Conservation (phyloP, 2,888 invertebrate species). For the Alcis repandata region DNA sequence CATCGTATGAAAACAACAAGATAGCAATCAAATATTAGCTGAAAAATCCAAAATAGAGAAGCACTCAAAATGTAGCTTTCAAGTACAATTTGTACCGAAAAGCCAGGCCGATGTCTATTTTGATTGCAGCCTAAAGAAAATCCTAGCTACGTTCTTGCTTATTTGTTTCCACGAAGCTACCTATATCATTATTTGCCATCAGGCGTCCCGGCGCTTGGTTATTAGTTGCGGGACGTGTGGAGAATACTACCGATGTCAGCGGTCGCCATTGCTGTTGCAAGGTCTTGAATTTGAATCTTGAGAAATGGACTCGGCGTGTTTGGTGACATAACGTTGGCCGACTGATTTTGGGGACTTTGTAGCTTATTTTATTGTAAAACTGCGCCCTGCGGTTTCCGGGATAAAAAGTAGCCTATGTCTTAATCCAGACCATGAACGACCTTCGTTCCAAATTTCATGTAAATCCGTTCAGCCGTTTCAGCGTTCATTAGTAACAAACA, state of each 20-base stretch:
- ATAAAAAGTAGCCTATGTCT: too few relatives aligned
- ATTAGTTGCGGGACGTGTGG: slow-evolving; percentile 53
- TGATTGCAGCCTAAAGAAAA: slow-evolving; percentile 1
- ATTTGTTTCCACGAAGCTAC: slow-evolving; percentile 37
- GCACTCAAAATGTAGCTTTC: neutral
- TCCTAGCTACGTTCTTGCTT: slow-evolving; percentile 9
- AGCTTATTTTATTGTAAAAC: neutral
- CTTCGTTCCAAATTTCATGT: too few relatives aligned
- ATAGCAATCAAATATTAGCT: too few relatives aligned
- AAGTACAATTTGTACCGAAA: neutral
- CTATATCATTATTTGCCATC: slow-evolving; percentile 44
- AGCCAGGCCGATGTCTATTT: neutral
- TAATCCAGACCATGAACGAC: too few relatives aligned
- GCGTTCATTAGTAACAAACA: too few relatives aligned
- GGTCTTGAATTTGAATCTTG: slow-evolving; percentile 52
- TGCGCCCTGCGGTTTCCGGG: too few relatives aligned
- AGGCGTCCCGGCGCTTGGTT: slow-evolving; percentile 42
- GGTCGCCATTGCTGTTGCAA: slow-evolving; percentile 44
- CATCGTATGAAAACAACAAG: too few relatives aligned
- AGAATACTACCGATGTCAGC: slow-evolving; percentile 46
- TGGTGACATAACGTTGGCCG: slow-evolving; percentile 4
- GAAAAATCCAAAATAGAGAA: too few relatives aligned
- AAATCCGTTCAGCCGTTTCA: too few relatives aligned
- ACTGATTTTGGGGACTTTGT: neutral
- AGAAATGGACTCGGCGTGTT: slow-evolving; percentile 36